Base-by-base conservation (phyloP, 2,797 vertebrate genomes). In the Cetoscarus ocellatus region DNA sequence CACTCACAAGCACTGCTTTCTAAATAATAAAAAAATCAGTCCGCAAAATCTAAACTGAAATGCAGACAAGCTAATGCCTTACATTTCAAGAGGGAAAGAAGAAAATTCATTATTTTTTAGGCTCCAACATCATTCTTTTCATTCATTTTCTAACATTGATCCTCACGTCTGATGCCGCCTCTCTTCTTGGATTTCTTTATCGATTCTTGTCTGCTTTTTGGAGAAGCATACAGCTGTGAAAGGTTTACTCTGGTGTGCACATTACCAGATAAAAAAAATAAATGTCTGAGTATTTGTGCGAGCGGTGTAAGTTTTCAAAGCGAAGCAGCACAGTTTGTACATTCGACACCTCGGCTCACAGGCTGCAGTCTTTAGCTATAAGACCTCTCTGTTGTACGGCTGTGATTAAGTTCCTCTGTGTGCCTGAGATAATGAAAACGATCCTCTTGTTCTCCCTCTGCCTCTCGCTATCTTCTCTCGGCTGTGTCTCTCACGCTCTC, bases 321-420 rank as follows among this genome's bases (percentile, higher is more conserved):
- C 58, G 68, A 19, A 12, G 49, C 53, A 45, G 61, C 42, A 1
- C 5, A 61, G 56, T 49, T 67, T 65, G 51, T 66, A 58, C n/a
- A 19, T 60, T 58, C 58, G 69, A 82, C 70, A 73, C 73, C 82
- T 77, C 80, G 9, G 72, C 74, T 43, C 57, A 61, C 48, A 51
- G 73, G 60, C 70, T 79, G 61, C 67, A 54, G 54, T 83, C 77
- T 82, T 43, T 73, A 70, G 80, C 76, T 82, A 34, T 73, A 81
- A 90, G 82, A 86, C 70, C 59, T 76, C 77, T 92, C 94, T 92
- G 95, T 95, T 91, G 93, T 93, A 94, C 84, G 93, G 92, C 86
- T 92, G 94, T 94, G 95, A 96, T 95, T 96, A 95, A 95, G 96
- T 95, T 96, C 95, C 95, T 96, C 95, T 96, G 95, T 93, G 51